Percentiles rank a stretch among this genome's conserved stretches.
Conservation (phyloP, 2,797 vertebrate genomes). For the Artibeus jamaicensis region DNA sequence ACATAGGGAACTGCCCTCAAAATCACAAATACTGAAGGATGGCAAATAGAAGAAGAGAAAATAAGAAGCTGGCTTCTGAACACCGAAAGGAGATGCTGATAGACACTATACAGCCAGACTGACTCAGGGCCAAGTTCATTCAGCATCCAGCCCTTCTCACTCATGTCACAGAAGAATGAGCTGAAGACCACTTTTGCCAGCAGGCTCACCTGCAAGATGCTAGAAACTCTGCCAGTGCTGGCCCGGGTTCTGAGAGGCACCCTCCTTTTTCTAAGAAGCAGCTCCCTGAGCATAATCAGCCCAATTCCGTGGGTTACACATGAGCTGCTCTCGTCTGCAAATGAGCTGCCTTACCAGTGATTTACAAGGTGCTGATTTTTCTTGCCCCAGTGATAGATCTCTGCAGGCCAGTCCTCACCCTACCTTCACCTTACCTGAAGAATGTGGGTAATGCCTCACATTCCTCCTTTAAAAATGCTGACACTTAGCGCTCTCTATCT, state of each 20-base stretch:
- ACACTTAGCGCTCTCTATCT: background rate
- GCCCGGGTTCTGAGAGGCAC: background rate
- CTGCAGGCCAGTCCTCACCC: background rate
- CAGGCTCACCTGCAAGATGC: slow-evolving; percentile 36
- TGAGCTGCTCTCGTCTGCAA: background rate
- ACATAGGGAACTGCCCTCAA: background rate
- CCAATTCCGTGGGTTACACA: background rate
- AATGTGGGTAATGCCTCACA: background rate
- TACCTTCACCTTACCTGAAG: background rate
- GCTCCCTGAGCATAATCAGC: background rate
- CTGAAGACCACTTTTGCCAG: background rate
- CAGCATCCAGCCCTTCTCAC: background rate
- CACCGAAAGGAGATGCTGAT: slow-evolving; percentile 46
- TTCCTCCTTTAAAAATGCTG: background rate
- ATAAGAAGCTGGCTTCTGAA: slow-evolving; percentile 38
- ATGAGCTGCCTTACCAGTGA: background rate
- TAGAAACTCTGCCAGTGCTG: background rate
- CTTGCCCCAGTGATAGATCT: background rate
- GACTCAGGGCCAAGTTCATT: slow-evolving; percentile 25
- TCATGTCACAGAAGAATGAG: background rate
- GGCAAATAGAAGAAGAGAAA: background rate
- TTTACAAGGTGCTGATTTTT: background rate
- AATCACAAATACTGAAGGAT: background rate
- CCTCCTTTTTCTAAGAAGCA: background rate
- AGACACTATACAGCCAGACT: background rate